Evolutionary conservation across 2,113 vertebrate genomes (phyloP), one percentile per base, ranked within the genome.

Genomic region (Tragelaphus strepsiceros): DNA sequence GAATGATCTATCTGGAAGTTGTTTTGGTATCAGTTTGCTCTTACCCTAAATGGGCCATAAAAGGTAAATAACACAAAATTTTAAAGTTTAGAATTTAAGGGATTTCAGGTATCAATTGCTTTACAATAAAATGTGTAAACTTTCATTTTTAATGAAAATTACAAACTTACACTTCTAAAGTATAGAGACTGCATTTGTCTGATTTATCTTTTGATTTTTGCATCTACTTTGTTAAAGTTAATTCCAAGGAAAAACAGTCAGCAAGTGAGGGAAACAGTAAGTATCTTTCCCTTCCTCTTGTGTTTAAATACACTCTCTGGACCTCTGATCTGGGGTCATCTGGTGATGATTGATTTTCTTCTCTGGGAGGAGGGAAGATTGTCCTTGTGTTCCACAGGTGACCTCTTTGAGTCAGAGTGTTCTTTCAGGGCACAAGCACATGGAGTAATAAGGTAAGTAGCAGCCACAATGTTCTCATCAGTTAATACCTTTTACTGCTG

Each of bases 181-280:
- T 58, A 2, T 92, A 56, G 21, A 67, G 13, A 83, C 13, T 56
- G 1, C n/a, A 3, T 78, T 53, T 91, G 2, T 67, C 12, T 78
- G 89, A 87, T 82, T 96, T 58, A 39, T 86, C 19, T 78, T 95
- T 95, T 81, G 28, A 77, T 51, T 90, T 95, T 89, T 78, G 30
- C 54, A 77, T 77, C 32, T 46, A 88, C 19, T 58, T 59, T 96
- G 6, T 54, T 58, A 87, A 95, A 85, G 2, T 39, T 85, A 67
- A 26, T 81, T 82, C 17, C 71, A 13, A 62, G 54, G 30, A 58
- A 89, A 93, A 88, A 46, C 30, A 88, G 12, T 8, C 7, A 59
- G 74, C 21, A 67, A 67, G 2, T 7, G 5, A 12, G 61, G 7
- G 14, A 51, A 83, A 78, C 56, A 84, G 22, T 39, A 39, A 74